These are phyloP conservation scores for Bombycilla garrulus DNA, from an alignment of 2,113 vertebrate species.

Conservation along the genomic window DNA sequence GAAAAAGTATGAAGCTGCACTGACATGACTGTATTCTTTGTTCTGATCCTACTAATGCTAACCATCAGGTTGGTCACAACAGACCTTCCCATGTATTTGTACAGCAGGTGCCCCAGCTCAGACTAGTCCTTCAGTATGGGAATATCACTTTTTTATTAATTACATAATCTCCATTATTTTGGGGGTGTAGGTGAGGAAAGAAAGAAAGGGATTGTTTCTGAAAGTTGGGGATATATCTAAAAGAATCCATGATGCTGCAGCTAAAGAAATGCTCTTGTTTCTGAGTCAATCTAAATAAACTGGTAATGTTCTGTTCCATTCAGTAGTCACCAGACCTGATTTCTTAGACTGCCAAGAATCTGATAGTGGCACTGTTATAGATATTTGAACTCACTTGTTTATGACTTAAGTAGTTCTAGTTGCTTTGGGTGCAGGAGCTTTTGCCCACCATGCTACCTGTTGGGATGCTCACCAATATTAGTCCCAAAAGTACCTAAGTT, in stretches of 20 bases:
- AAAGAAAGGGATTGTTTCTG: background rate
- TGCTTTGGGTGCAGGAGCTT: background rate
- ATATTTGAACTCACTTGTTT: background rate
- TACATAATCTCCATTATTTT: background rate
- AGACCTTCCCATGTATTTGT: background rate
- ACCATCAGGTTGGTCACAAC: background rate
- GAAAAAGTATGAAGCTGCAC: background rate
- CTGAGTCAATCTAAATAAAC: background rate
- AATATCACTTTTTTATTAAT: background rate
- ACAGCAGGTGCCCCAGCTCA: background rate
- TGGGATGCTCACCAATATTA: background rate
- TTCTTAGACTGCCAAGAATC: background rate
- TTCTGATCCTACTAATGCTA: background rate
- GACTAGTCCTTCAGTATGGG: background rate
- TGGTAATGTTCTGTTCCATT: background rate
- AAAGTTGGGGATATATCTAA: background rate
- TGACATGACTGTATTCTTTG: background rate
- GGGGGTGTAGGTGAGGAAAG: background rate
- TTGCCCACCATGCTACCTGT: background rate
- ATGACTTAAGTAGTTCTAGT: background rate
- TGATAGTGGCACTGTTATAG: background rate
- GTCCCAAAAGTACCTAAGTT: background rate
- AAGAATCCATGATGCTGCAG: background rate
- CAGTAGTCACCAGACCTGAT: background rate
- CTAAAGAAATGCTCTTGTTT: background rate